phyloP scores from a whole-genome alignment of 2,113 vertebrate species.

The Larimichthys crocea region DNA sequence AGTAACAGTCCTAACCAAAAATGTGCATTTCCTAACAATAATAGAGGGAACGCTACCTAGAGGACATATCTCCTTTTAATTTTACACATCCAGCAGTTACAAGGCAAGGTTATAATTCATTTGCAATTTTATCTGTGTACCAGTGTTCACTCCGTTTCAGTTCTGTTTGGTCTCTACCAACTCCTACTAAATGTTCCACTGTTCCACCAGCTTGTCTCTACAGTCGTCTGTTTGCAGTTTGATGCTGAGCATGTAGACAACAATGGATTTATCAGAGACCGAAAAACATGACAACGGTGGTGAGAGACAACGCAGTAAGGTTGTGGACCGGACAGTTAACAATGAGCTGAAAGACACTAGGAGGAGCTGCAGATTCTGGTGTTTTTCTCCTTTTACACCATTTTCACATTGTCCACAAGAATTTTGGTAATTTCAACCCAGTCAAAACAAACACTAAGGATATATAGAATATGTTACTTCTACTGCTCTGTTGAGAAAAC shows the following conservation, averaged over 20 bases:
- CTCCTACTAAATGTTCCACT: not conserved
- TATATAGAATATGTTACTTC: not conserved
- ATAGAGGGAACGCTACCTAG: not conserved
- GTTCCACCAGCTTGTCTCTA: not conserved
- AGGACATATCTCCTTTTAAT: no score
- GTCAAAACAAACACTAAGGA: constrained; percentile 9
- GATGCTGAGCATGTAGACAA: not conserved
- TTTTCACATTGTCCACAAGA: not conserved
- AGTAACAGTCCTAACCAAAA: not conserved
- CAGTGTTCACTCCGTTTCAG: not conserved
- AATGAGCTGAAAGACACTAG: not conserved
- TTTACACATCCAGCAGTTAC: no score
- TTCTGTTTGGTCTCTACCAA: not conserved
- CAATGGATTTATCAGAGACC: not conserved
- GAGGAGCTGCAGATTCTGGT: not conserved
- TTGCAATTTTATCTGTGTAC: no score
- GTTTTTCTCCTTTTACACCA: not conserved
- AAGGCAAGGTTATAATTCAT: no score
- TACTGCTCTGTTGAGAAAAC: not conserved
- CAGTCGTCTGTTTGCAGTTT: not conserved
- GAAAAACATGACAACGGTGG: not conserved
- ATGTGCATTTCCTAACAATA: not conserved
- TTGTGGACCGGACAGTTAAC: not conserved
- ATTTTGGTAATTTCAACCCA: not conserved
- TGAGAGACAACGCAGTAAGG: not conserved